These are phyloP conservation scores for Lycorma delicatula DNA, from an alignment of 1,140 invertebrate species.

Conservation along the genomic window DNA sequence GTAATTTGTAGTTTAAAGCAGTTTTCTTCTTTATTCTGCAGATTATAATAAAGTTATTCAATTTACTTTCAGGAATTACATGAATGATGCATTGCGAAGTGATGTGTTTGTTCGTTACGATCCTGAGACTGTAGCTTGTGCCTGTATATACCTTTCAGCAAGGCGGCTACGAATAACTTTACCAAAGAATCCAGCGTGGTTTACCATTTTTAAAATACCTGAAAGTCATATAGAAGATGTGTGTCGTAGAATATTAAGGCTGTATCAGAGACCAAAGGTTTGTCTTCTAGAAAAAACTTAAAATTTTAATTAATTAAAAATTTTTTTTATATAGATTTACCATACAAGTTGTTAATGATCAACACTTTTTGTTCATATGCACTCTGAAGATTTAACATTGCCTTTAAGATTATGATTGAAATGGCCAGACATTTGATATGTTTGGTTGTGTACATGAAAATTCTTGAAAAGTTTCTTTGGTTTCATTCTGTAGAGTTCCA, in stretches of 20 bases:
- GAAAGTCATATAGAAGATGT: conserved; percentile 80
- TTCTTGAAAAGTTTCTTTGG: background rate
- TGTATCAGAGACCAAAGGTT: conserved; percentile 77
- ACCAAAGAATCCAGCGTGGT: conserved; percentile 85
- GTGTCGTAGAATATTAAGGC: conserved; percentile 67
- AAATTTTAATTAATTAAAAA: background rate
- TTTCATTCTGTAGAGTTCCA: too few species aligned
- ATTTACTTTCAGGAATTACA: conserved; percentile 76
- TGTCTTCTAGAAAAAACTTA: conserved; percentile 24
- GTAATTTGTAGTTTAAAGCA: too few species aligned
- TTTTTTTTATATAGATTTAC: conserved; percentile 43
- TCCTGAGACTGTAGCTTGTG: conserved; percentile 96
- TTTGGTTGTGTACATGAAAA: background rate
- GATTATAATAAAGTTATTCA: background rate
- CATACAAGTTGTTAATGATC: background rate
- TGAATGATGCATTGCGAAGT: conserved; percentile 96
- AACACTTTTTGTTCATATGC: background rate
- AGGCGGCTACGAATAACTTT: conserved; percentile 75
- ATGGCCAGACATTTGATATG: background rate
- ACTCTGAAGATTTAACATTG: too few species aligned
- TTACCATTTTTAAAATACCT: conserved; percentile 69
- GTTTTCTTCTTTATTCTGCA: too few species aligned
- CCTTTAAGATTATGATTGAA: too few species aligned
- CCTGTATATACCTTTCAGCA: conserved; percentile 93
- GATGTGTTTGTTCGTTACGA: conserved; percentile 94